Percentiles rank a stretch among this genome's conserved stretches.
Evolutionary conservation across 1,140 invertebrate genomes (phyloP).

Genomic region (Amphibalanus amphitrite): DNA sequence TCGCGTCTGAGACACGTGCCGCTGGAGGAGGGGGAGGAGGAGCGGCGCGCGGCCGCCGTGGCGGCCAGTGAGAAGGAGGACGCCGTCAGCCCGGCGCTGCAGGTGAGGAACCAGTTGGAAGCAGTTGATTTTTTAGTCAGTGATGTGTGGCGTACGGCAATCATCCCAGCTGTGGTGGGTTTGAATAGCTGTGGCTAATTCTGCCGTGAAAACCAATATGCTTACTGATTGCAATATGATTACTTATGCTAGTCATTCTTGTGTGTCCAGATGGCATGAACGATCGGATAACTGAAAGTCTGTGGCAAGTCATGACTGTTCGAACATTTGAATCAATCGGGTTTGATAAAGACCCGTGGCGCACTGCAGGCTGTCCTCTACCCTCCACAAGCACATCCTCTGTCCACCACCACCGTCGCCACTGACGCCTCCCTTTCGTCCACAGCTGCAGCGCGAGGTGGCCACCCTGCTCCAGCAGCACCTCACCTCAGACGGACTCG

Average conservation of each 20-base stretch:
- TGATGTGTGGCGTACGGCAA: no score
- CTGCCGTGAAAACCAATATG: no score
- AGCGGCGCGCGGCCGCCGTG: conserved; percentile 17
- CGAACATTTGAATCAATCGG: neutral
- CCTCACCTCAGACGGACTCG: conserved; percentile 80
- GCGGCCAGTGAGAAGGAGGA: conserved; percentile 38
- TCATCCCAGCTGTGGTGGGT: no score
- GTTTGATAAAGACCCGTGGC: neutral
- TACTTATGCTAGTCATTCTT: no score
- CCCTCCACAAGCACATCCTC: neutral
- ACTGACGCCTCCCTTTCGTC: neutral
- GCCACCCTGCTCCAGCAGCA: conserved; percentile 63
- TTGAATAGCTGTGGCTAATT: no score
- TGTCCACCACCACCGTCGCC: neutral
- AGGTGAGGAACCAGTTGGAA: no score
- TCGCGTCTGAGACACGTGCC: conserved; percentile 67
- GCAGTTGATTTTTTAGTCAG: no score
- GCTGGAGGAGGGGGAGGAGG: conserved; percentile 78
- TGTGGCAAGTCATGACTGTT: neutral
- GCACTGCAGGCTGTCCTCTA: neutral
- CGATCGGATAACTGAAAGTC: no score
- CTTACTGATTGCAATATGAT: no score
- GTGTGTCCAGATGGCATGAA: no score
- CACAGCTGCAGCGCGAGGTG: conserved; percentile 69
- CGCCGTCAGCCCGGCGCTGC: conserved; percentile 55